These are phyloP conservation scores for Hyperoplus immaculatus DNA, from an alignment of 2,797 vertebrate species.

Conservation along the genomic window DNA sequence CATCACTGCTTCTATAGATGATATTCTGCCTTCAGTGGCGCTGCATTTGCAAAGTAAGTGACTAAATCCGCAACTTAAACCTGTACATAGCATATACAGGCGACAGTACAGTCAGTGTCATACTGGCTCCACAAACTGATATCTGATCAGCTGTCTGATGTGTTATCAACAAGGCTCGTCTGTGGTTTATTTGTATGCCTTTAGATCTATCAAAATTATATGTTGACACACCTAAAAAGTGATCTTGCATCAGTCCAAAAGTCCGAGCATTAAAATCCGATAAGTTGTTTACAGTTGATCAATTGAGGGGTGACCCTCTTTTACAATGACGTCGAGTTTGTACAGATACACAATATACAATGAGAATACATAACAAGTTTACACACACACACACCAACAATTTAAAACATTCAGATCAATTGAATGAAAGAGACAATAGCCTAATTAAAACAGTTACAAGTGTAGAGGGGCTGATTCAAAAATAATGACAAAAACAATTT, in stretches of 20 bases:
- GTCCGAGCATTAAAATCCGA: neutral
- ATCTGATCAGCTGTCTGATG: neutral
- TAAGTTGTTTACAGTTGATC: neutral
- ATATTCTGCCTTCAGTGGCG: constrained; percentile 49
- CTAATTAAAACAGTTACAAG: no score
- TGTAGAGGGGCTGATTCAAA: no score
- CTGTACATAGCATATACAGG: neutral
- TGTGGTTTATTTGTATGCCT: neutral
- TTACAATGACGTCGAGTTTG: no score
- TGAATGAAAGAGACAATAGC: no score
- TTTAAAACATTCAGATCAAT: no score
- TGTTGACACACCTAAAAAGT: neutral
- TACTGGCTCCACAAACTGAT: neutral
- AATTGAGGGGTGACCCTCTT: no score
- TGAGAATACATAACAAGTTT: no score
- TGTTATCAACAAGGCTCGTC: neutral
- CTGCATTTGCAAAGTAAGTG: constrained; percentile 54
- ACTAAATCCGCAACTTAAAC: no score
- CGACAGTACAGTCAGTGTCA: neutral
- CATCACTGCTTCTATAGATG: neutral
- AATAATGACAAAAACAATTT: neutral
- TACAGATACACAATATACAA: no score
- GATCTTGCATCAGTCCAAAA: neutral
- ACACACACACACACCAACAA: no score
- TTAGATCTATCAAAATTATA: neutral